Evolutionary conservation across 2,797 vertebrate species (phyloP), one percentile per base, ranked within the genome.

Genomic region (Tolypeutes matacus): DNA sequence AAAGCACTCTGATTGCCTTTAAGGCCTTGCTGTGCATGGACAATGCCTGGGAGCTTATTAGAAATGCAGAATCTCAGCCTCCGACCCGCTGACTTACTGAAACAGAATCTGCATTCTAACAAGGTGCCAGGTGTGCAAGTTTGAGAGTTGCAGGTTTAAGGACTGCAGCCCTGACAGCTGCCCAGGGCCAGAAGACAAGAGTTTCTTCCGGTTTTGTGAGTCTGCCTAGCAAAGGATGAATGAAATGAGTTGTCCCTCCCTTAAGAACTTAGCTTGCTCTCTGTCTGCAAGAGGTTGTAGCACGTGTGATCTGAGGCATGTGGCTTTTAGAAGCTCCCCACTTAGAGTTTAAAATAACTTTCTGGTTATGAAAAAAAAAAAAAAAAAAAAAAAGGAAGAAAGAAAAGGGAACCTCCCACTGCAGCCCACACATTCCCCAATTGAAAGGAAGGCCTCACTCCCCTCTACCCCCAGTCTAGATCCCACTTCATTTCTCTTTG

Each of bases 341-440:
- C 81, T 89, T 86, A 49, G 51, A 58, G 75, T 81, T 97, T 96
- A 96, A 97, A 96, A 97, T 97, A 97, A 96, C 87, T 93, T 95
- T 80, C 58, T 77, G 82, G 85, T 92, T 97, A 23, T 42, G 76
- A 84, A 81, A 80, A 29, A 80, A 34, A 21, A 20, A 58, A n/a
- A 51, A 39, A 56, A 73, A n/a, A 31, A 42, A 53, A 53, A 29
- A 25, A 89, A 39, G 25, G 3, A 95, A 78, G 67, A 67, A 89
- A 95, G 73, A 64, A 92, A 95, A 92, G 49, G 80, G 94, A 88
- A n/a, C 73, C 83, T 95, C 91, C 93, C 73, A 49, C 81, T 17
- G 23, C 81, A 94, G 36, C 90, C 91, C 93, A 91, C 93, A 18
- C 84, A 84, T 56, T 56, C 90, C 34, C 23, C 12, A 29, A 13